These are phyloP conservation scores for Picus viridis DNA, from an alignment of 2,797 vertebrate genomes.

Conservation along the genomic window DNA sequence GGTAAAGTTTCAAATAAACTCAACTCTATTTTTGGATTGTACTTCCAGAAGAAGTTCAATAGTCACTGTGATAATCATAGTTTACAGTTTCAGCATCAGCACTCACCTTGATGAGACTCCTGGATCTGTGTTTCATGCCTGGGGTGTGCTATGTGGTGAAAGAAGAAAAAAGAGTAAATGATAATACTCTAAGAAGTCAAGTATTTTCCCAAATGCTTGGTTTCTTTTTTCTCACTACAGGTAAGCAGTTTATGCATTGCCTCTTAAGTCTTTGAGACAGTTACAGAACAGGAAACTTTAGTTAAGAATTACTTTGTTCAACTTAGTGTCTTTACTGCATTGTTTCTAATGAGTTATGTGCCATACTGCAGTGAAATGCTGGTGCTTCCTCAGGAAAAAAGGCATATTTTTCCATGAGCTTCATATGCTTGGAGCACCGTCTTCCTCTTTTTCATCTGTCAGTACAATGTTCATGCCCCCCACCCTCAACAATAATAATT, in stretches of 20 bases:
- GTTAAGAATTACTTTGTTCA: not conserved
- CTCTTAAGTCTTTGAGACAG: not conserved
- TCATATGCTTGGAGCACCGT: not conserved
- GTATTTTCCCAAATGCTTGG: not conserved
- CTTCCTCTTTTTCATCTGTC: slow-evolving; percentile 23
- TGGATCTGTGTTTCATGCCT: not conserved
- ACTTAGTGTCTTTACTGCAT: not conserved
- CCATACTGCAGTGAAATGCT: not conserved
- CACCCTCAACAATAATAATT: too few species aligned
- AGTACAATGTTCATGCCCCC: not conserved
- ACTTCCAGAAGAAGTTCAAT: not conserved
- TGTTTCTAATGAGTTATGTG: not conserved
- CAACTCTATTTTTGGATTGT: not conserved
- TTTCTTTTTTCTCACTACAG: not conserved
- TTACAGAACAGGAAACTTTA: not conserved
- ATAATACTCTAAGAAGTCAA: not conserved
- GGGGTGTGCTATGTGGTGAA: not conserved
- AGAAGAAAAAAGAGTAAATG: not conserved
- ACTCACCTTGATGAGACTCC: not conserved
- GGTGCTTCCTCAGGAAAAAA: not conserved
- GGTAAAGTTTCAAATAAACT: not conserved
- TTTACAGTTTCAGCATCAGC: not conserved
- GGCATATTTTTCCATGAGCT: not conserved
- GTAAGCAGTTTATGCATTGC: not conserved
- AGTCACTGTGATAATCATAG: not conserved